Percentiles rank a stretch among this genome's conserved stretches.
These are phyloP conservation scores for Tachina grossa DNA, from an alignment of 2,888 invertebrate species.

Conservation along the genomic window DNA sequence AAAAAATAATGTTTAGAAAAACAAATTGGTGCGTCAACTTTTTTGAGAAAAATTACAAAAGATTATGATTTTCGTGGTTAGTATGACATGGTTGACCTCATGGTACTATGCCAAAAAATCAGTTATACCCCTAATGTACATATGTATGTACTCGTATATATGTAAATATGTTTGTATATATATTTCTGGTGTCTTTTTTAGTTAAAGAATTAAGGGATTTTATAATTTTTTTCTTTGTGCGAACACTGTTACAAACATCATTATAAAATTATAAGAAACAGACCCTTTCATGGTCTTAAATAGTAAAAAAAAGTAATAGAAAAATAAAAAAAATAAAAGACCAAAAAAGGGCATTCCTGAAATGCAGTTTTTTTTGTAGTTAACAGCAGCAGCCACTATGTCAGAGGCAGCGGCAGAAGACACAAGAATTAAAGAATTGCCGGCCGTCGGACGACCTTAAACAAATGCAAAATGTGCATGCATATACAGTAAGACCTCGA, in stretches of 20 bases:
- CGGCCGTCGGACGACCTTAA: background rate
- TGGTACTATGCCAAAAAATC: too few species aligned
- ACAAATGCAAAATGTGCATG: conserved; percentile 42
- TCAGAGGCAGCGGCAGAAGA: conserved; percentile 19
- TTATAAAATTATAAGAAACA: conserved; percentile 23
- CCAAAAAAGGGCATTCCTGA: conserved; percentile 61
- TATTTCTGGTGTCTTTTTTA: background rate
- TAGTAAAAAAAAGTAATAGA: background rate
- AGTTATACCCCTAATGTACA: too few species aligned
- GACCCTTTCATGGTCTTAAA: background rate
- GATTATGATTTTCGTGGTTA: too few species aligned
- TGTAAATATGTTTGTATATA: background rate
- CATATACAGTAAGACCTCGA: too few species aligned
- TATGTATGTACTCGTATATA: background rate
- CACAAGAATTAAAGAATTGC: conserved; percentile 29
- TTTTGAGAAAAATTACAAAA: too few species aligned
- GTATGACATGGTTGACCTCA: too few species aligned
- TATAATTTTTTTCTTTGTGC: conserved; percentile 22
- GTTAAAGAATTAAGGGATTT: conserved; percentile 61
- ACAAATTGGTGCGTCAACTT: too few species aligned
- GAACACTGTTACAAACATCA: conserved; percentile 46
- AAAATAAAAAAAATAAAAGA: conserved; percentile 12
- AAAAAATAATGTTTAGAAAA: too few species aligned
- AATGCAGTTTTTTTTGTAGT: conserved; percentile 62
- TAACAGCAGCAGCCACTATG: conserved; percentile 28